Conservation (phyloP, 2,888 invertebrate species). For the Synanthedon vespiformis region DNA sequence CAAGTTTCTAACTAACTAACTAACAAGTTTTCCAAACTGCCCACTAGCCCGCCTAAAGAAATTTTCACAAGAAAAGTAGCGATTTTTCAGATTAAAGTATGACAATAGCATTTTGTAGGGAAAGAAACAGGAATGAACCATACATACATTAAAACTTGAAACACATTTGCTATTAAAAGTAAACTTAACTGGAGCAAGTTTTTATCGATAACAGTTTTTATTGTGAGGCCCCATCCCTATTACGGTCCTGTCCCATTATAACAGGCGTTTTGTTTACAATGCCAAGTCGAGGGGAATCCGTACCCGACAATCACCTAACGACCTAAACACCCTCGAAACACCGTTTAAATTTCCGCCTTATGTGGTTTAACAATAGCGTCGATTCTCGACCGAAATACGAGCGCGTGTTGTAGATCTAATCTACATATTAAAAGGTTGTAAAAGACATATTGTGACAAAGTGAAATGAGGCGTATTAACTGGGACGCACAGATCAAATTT, state of each 20-base stretch:
- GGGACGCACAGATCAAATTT: slow-evolving; percentile 12
- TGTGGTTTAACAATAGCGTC: slow-evolving; percentile 10
- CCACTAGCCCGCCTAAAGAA: too few relatives aligned
- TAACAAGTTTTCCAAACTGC: too few relatives aligned
- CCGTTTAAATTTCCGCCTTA: slow-evolving; percentile 21
- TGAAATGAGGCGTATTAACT: slow-evolving; percentile 14
- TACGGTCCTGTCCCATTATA: slow-evolving; percentile 47
- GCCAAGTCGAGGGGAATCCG: slow-evolving; percentile 53
- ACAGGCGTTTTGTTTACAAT: slow-evolving; percentile 68
- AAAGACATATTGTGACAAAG: slow-evolving; percentile 9
- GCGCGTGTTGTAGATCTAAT: not conserved
- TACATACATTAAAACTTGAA: too few relatives aligned
- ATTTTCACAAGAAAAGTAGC: too few relatives aligned
- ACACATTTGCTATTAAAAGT: too few relatives aligned
- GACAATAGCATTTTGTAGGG: too few relatives aligned
- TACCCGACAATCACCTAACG: slow-evolving; percentile 15
- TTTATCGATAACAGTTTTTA: too few relatives aligned
- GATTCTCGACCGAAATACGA: slow-evolving; percentile 11
- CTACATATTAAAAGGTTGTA: slow-evolving; percentile 7
- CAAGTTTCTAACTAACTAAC: too few relatives aligned
- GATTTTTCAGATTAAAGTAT: too few relatives aligned
- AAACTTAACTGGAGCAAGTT: too few relatives aligned
- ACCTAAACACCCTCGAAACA: slow-evolving; percentile 10
- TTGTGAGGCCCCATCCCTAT: slow-evolving; percentile 25
- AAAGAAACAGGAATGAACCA: too few relatives aligned